Evolutionary conservation across 2,797 vertebrate species (phyloP).

Genomic region (Enteromius paludinosus): DNA sequence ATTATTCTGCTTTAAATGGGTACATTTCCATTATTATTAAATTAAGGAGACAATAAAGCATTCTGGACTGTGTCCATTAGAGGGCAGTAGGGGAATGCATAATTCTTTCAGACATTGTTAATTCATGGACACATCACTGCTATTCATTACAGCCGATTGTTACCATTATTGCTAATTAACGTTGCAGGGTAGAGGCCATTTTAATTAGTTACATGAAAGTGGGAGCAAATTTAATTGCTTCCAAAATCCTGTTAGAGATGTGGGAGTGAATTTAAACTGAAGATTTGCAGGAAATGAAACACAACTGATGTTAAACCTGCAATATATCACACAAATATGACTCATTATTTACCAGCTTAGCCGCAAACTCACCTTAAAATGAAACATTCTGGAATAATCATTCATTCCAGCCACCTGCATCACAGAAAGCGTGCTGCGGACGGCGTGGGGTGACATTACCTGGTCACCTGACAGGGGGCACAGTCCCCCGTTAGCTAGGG

Average conservation of each 20-base stretch:
- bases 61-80: slow-evolving; percentile 39
- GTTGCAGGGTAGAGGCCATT: background rate
- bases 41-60: background rate
- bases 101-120: background rate
- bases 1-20: background rate
- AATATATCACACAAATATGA: slow-evolving; percentile 13
- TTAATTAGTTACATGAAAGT: slow-evolving; percentile 16
- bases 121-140: slow-evolving; percentile 13
- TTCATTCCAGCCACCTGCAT: slow-evolving; percentile 80
- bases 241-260: background rate
- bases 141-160: background rate
- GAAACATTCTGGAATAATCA: slow-evolving; percentile 72
- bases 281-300: background rate
- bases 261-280: background rate
- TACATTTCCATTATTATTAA: background rate
- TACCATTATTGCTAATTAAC: background rate
- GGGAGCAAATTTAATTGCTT: background rate
- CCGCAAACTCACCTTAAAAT: slow-evolving; percentile 67
- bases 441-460: slow-evolving; percentile 68
- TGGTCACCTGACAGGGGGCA: slow-evolving; percentile 77
- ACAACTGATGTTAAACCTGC: background rate
- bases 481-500: slow-evolving; percentile 75
- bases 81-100: slow-evolving; percentile 32
- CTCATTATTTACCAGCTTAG: slow-evolving; percentile 12
- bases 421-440: slow-evolving; percentile 69